Evolutionary conservation across 2,888 invertebrate species (phyloP), one percentile per base, ranked within the genome.

Genomic region (Siphonodentalium dalli): DNA sequence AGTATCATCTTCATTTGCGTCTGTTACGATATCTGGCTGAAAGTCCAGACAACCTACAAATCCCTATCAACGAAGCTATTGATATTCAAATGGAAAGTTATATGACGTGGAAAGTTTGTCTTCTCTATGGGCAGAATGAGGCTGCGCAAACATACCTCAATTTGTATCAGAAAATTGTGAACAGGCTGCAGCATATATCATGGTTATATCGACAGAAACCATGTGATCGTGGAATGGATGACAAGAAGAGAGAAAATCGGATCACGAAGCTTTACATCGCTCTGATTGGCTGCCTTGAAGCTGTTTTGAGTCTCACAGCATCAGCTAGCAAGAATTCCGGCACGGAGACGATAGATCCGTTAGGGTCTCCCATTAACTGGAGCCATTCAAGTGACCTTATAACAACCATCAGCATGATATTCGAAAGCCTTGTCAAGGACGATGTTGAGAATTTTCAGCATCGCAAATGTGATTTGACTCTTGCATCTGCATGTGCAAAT

Each of bases 1-100:
- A 85, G 78, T 67, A 65, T 51, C 54, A 69, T 11, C 44, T 76
- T 20, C 67, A 74, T 55, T 77, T 61, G 56, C 76, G 43, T 63
- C 71, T 63, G 7, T 48, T 72, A 35, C 65, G 69, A 39, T 80
- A 79, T 58, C 54, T 79, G 15, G 67, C 71, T 24, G 62, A 74
- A 26, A 66, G n/a, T n/a, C n/a, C 41, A 39, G 84, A 84, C 48
- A 76, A 75, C 58, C 60, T 86, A 62, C 63, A 79, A 71, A 58
- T 81, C 69, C 74, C 78, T 1, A 45, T 61, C 4, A 49, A 46
- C 28, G 81, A 82, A 47, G 75, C 76, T 3, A 64, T 75, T 18
- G 50, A 58, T 23, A 58, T 83, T 26, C 74, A 77, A 50, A 68
- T 52, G n/a, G 72, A 70, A 45, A 58, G 66, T 31, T 58, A 63